phyloP scores from a whole-genome alignment of 2,797 vertebrate genomes.

The Meda fulgida region DNA sequence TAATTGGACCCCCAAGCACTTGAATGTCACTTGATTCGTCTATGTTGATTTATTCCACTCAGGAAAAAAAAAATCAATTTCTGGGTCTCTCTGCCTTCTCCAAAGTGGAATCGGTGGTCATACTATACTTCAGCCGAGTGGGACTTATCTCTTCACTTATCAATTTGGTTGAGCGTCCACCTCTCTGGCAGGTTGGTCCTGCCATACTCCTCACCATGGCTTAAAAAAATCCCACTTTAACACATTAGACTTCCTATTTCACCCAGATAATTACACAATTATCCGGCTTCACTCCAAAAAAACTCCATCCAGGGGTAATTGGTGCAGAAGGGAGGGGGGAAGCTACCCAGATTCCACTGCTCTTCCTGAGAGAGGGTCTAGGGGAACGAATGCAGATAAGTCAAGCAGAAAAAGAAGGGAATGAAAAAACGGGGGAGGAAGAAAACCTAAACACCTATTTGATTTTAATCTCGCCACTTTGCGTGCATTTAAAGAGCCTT shows the following conservation, averaged over 20 bases:
- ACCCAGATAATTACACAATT: conserved; percentile 96
- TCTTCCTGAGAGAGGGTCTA: conserved; percentile 81
- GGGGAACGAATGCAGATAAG: conserved; percentile 94
- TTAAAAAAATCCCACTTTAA: conserved; percentile 86
- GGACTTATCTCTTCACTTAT: conserved; percentile 67
- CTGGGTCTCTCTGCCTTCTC: not conserved
- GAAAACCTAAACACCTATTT: conserved; percentile 82
- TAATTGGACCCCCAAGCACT: not conserved
- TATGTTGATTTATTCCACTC: not conserved
- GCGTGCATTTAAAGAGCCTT: conserved; percentile 97
- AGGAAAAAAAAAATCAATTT: not conserved
- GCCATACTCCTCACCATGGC: conserved; percentile 54
- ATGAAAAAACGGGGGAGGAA: conserved; percentile 60
- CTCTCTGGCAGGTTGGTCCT: conserved; percentile 57
- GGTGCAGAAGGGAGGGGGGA: conserved; percentile 79
- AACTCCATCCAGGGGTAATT: conserved; percentile 92
- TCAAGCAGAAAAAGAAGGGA: conserved; percentile 81
- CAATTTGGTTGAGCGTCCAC: conserved; percentile 74
- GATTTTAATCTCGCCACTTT: conserved; percentile 98
- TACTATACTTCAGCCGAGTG: conserved; percentile 54
- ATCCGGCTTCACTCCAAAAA: conserved; percentile 90
- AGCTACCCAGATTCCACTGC: conserved; percentile 88
- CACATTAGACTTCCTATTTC: conserved; percentile 92
- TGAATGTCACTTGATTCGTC: not conserved
- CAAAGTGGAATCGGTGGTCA: not conserved